Evolutionary conservation across 2,113 vertebrate species (phyloP).

Genomic region (Peucedramus taeniatus): DNA sequence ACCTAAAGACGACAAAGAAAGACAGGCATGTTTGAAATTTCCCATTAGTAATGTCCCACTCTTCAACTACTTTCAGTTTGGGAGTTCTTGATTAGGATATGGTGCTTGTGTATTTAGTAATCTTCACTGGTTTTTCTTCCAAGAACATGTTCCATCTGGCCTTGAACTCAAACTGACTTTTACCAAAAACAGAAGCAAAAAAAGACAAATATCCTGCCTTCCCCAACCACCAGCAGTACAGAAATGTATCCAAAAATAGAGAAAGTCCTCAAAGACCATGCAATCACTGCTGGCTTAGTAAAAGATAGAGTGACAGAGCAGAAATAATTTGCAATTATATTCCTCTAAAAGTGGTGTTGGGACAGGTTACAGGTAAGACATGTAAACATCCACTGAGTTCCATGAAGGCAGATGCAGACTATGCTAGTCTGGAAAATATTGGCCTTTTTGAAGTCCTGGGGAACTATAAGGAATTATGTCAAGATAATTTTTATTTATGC

Average conservation of each 20-base stretch:
- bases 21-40: not conserved
- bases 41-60: not conserved
- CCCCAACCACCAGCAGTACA: not conserved
- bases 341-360: not conserved
- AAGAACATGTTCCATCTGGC: not conserved
- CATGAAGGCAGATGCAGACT: not conserved
- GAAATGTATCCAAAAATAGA: not conserved
- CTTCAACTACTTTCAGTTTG: not conserved
- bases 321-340: not conserved
- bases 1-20: not conserved
- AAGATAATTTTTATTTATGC: not conserved
- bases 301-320: not conserved
- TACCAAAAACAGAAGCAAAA: slow-evolving; percentile 23
- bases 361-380: not conserved
- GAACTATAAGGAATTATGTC: not conserved
- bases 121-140: not conserved
- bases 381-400: not conserved
- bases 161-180: slow-evolving; percentile 13
- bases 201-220: slow-evolving; percentile 1
- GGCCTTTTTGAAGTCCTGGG: not conserved
- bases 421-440: not conserved
- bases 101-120: not conserved
- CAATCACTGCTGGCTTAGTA: not conserved
- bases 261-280: not conserved
- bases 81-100: not conserved